Conservation (phyloP, 2,888 invertebrate genomes). For the Pocota personata region DNA sequence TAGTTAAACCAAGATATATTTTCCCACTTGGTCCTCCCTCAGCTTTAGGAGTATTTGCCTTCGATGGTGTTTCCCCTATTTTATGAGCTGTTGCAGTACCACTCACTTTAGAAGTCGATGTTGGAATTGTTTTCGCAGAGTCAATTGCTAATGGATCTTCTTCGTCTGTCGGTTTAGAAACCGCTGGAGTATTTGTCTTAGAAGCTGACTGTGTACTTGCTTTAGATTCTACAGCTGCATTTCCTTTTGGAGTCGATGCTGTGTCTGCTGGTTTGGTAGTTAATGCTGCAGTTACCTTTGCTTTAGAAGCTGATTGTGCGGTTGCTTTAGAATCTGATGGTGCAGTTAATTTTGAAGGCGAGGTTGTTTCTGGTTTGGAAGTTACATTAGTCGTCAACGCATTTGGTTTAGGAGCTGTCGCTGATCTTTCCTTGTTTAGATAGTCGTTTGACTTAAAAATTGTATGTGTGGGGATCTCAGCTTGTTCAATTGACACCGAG, state of each 20-base stretch:
- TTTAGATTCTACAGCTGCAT: neutral
- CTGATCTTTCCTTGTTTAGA: neutral
- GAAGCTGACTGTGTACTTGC: neutral
- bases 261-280: neutral
- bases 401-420: neutral
- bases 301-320: neutral
- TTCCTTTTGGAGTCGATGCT: neutral
- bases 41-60: neutral
- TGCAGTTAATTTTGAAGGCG: neutral
- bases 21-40: neutral
- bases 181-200: neutral
- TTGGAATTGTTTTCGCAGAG: neutral
- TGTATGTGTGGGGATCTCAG: neutral
- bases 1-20: too few relatives aligned
- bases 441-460: neutral
- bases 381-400: neutral
- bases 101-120: neutral
- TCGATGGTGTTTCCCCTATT: neutral
- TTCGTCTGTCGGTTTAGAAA: neutral
- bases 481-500: constrained; percentile 13
- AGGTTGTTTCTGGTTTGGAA: neutral
- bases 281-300: neutral
- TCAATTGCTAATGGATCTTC: neutral
- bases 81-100: neutral
- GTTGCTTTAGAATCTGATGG: neutral